phyloP scores from a whole-genome alignment of 1,140 invertebrate species.

The Brachionus asplanchnoidis region DNA sequence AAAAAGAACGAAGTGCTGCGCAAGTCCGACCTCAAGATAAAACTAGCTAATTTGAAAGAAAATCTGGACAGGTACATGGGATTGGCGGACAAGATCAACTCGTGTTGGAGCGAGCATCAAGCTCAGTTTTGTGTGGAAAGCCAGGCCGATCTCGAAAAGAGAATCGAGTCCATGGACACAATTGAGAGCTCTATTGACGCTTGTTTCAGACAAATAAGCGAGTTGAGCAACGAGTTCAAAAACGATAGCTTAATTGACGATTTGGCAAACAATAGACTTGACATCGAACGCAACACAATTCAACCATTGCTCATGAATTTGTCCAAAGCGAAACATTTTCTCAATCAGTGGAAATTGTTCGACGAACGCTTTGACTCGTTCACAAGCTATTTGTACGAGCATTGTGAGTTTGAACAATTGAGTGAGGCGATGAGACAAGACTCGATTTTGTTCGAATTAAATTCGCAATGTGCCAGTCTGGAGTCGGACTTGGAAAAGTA shows the following conservation, averaged over 20 bases:
- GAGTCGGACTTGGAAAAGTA: background rate
- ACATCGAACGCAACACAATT: background rate
- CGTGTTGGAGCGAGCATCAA: background rate
- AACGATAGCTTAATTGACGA: background rate
- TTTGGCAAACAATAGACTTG: background rate
- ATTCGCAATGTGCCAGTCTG: background rate
- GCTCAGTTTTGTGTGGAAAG: background rate
- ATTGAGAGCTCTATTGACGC: background rate
- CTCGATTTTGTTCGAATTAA: background rate
- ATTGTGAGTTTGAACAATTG: background rate
- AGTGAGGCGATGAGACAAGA: background rate
- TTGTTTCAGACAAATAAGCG: conserved; percentile 11
- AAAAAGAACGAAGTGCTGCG: background rate
- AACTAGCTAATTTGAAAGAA: background rate
- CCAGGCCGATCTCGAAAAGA: background rate
- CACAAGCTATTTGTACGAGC: background rate
- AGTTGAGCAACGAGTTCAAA: background rate
- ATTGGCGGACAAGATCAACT: background rate
- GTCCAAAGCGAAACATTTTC: background rate
- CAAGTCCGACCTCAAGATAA: background rate
- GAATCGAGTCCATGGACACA: background rate
- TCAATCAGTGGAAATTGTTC: background rate
- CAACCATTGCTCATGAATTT: conserved; percentile 6
- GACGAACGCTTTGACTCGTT: background rate
- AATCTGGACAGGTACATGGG: background rate